Evolutionary conservation across 2,797 vertebrate genomes (phyloP).

Genomic region (Threskiornis aethiopicus): DNA sequence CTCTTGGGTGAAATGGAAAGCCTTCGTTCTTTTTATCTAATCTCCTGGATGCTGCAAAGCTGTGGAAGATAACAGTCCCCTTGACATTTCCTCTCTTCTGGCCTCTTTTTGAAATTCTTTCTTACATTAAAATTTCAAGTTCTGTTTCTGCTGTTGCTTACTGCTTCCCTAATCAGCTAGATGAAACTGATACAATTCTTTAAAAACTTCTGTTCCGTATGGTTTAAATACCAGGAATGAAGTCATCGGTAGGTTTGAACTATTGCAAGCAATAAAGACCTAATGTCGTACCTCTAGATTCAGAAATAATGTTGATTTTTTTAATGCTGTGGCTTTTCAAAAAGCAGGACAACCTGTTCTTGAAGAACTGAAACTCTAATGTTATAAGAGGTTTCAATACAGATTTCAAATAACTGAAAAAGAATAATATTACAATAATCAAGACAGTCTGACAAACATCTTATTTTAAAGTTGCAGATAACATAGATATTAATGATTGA

Average conservation of each 20-base stretch:
- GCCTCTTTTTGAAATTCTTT: background rate
- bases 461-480: background rate
- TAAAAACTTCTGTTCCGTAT: background rate
- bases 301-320: background rate
- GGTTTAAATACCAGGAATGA: background rate
- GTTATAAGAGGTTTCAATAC: background rate
- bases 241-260: background rate
- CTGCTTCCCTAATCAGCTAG: background rate
- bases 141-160: background rate
- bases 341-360: background rate
- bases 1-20: background rate
- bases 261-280: background rate
- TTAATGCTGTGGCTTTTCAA: background rate
- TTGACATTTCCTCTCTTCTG: background rate
- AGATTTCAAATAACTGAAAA: background rate
- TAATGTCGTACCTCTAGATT: background rate
- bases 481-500: background rate
- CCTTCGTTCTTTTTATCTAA: background rate
- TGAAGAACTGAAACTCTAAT: background rate
- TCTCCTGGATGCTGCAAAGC: background rate
- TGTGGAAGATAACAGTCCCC: background rate
- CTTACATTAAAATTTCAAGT: background rate
- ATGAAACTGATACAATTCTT: background rate
- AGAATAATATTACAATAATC: background rate
- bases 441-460: background rate